Evolutionary conservation across 2,797 vertebrate species (phyloP).

Genomic region (Dryobates pubescens): DNA sequence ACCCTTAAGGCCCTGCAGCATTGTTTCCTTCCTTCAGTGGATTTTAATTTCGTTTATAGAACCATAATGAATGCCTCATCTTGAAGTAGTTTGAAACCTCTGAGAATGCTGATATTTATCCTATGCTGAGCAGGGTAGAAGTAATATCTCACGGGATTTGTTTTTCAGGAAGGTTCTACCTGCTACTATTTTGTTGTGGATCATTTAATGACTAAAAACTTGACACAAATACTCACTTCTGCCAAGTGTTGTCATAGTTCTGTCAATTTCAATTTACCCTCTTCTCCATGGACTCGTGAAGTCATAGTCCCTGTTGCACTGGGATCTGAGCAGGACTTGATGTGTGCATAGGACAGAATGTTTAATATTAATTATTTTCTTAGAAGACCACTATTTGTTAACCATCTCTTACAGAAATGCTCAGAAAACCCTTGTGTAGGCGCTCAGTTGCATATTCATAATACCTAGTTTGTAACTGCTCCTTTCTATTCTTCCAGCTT

Average conservation of each 20-base stretch:
- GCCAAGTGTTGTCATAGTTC: background rate
- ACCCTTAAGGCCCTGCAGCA: background rate
- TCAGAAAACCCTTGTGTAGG: background rate
- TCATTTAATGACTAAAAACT: background rate
- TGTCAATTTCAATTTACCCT: background rate
- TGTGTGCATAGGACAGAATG: background rate
- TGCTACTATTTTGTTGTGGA: background rate
- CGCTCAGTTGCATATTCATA: accelerated
- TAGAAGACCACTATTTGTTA: background rate
- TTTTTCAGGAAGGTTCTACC: background rate
- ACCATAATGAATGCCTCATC: background rate
- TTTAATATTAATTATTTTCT: background rate
- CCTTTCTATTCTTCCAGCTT: background rate
- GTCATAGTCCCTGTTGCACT: accelerated
- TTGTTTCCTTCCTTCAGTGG: background rate
- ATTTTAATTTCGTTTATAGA: background rate
- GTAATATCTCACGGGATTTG: accelerated
- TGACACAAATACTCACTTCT: accelerated
- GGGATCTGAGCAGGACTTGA: background rate
- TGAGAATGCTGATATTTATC: background rate
- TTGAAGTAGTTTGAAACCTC: background rate
- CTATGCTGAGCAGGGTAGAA: background rate
- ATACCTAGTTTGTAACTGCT: background rate
- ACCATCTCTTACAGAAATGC: background rate
- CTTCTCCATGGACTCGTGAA: accelerated